Base-by-base conservation (phyloP, 2,888 invertebrate genomes). In the Malthinus flaveolus region DNA sequence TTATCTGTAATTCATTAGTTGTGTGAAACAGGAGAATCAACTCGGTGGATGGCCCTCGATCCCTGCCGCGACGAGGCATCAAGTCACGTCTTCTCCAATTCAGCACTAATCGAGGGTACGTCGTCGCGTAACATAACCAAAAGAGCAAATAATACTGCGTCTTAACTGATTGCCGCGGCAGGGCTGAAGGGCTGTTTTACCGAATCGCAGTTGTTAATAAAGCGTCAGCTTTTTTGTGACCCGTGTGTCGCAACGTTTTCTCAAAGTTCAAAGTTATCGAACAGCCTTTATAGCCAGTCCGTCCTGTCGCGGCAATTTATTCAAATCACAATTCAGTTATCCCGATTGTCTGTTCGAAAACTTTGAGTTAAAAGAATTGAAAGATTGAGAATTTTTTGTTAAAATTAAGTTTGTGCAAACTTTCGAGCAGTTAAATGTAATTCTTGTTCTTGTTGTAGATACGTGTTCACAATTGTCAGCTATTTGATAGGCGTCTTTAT, bases 401-500 rank as follows among this genome's bases (percentile, higher is more conserved):
- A n/a, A n/a, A n/a, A 23, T 23, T 23, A 23, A 23, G 5, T 2
- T 23, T 23, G 23, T 23, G 5, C 2, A 23, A 23, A 23, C 23
- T 23, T 23, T 23, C 23, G 23, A 23, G 23, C 23, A 5, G 23
- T 23, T 23, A 23, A 23, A 23, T 23, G n/a, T 9, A 11, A 32
- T 69, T 63, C 65, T 56, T 69, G 68, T 69, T 63, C 65, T 56
- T 69, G 68, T 83, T 84, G 55, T 86, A 97, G 97, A 83, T 97
- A 96, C 80, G 85, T 95, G 76, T 97, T 97, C 82, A 97, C 96
- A 67, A 97, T 97, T 76, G 91, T 94, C 75, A 96, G 96, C 81
- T 97, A 97, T 82, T 85, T 97, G 75, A 96, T 97, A 75, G 97
- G 96, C 68, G 96, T 97, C 66, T 97, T 97, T 84, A 95, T 97